Conservation (phyloP, 2,113 vertebrate species). For the Tiliqua scincoides region DNA sequence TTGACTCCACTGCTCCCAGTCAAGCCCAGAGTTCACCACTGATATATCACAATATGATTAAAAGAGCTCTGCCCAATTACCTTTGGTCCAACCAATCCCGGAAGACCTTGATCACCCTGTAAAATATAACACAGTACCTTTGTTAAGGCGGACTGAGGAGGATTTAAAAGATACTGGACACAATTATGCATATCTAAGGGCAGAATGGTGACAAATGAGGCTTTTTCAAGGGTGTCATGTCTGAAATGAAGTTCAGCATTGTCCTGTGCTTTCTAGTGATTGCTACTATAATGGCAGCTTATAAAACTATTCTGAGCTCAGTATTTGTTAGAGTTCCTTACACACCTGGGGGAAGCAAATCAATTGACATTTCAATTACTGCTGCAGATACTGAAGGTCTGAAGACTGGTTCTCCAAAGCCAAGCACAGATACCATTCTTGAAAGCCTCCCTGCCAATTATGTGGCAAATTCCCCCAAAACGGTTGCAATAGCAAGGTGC, state of each 20-base stretch:
- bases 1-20: neutral
- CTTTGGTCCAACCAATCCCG: constrained; percentile 85
- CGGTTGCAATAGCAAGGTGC: too few relatives aligned
- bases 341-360: too few relatives aligned
- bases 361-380: too few relatives aligned
- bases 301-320: too few relatives aligned
- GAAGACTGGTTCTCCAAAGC: too few relatives aligned
- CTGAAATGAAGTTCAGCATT: neutral
- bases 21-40: too few relatives aligned
- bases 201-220: neutral
- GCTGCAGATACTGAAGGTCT: too few relatives aligned
- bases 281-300: neutral
- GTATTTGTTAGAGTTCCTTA: too few relatives aligned
- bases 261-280: neutral
- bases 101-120: constrained; percentile 85
- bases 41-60: neutral
- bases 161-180: neutral
- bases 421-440: too few relatives aligned
- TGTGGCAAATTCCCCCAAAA: too few relatives aligned
- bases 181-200: neutral
- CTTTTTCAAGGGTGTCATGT: neutral
- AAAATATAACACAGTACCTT: constrained; percentile 46
- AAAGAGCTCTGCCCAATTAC: constrained; percentile 66
- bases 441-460: too few relatives aligned
- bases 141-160: neutral